Base-by-base conservation (phyloP, 2,113 vertebrate species). In the Recurvirostra avosetta region DNA sequence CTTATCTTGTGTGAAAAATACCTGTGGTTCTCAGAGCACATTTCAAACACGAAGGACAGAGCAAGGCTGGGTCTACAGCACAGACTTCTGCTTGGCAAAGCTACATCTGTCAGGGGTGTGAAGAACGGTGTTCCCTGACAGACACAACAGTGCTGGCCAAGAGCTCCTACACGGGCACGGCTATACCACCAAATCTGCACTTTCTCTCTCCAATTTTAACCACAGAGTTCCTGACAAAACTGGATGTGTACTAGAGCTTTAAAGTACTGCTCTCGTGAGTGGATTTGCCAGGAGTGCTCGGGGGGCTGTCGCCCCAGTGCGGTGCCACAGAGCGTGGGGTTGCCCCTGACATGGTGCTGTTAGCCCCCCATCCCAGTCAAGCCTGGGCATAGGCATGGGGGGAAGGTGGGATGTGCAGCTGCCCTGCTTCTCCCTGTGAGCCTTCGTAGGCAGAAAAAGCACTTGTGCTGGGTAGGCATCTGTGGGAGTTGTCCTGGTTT, bases 1-100 rank as follows among this genome's bases (percentile, higher is more conserved):
- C 96, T 96, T 97, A 97, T 97, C 92, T 94, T 67, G 47, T 93
- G 93, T 90, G 97, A 97, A 94, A 96, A 95, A 94, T 91, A 67
- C 59, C 58, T 70, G 71, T 83, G 45, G 68, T 81, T 88, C 88
- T 88, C 86, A 62, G 38, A 87, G 87, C 32, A 88, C 77, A 65
- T 70, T 90, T 84, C 73, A 87, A 90, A 86, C 62, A 65, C 2
- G 70, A 94, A 77, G 61, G 66, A 70, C 40, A 40, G 66, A 68
- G 32, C 1, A 4, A 92, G 77, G 76, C 56, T 86, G 73, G 17
- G 21, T 61, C 73, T 61, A 32, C 50, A 71, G 63, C 66, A 71
- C 66, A 84, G 68, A 26, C 5, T 75, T 81, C 59, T 77, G 70
- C 26, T 90, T 91, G 56, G 40, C 80, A 96, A 23, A 47, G 49